These are phyloP conservation scores for Ditylenchus weischeri DNA, from an alignment of 2,888 invertebrate species.

Conservation along the genomic window DNA sequence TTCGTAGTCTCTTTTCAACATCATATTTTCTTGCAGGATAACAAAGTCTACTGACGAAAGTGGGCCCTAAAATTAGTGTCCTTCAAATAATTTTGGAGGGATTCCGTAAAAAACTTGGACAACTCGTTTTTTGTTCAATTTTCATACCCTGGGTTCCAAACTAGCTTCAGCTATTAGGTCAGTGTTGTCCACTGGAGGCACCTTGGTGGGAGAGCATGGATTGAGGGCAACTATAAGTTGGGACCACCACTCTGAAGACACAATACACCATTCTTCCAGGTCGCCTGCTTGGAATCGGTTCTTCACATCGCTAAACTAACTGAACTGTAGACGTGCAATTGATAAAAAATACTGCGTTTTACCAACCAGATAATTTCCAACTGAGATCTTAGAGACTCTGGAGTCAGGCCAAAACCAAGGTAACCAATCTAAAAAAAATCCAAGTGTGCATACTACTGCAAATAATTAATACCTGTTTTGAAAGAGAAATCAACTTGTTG, in stretches of 20 bases:
- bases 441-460: too few species aligned
- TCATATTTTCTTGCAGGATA: constrained; percentile 10
- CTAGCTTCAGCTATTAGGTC: constrained; percentile 18
- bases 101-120: background rate
- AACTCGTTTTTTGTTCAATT: background rate
- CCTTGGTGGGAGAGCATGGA: constrained; percentile 13
- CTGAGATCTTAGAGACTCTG: constrained; percentile 36
- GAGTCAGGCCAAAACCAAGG: constrained; percentile 48
- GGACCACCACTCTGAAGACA: constrained; percentile 42
- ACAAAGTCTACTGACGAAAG: background rate
- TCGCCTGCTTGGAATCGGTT: constrained; percentile 16
- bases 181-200: constrained; percentile 27
- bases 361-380: constrained; percentile 38
- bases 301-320: constrained; percentile 20
- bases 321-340: background rate
- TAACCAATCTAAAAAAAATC: constrained; percentile 39
- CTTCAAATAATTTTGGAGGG: background rate
- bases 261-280: constrained; percentile 40
- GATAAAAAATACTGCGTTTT: background rate
- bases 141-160: background rate
- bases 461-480: background rate
- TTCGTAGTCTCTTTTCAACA: constrained; percentile 21
- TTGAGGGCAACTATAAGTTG: constrained; percentile 28
- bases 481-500: constrained; percentile 20
- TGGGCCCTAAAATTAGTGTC: background rate